Evolutionary conservation across 2,888 invertebrate species (phyloP).

Genomic region (Sphecodes monilicornis): DNA sequence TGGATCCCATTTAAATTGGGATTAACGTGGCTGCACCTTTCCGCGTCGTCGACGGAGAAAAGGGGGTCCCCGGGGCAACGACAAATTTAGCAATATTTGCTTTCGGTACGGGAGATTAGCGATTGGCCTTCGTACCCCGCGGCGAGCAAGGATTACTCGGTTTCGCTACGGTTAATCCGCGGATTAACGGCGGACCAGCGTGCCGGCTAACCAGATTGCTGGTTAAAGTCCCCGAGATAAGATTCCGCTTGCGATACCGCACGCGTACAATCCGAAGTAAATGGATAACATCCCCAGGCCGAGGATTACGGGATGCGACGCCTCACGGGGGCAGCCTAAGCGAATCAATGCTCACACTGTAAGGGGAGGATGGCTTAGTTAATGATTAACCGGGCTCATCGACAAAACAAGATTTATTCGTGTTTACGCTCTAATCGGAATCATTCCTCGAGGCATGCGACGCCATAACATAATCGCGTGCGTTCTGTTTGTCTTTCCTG

Average conservation of each 20-base stretch:
- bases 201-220: slow-evolving; percentile 78
- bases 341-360: neutral
- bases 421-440: no score
- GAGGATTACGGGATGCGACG: slow-evolving; percentile 45
- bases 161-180: slow-evolving; percentile 69
- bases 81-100: slow-evolving; percentile 67
- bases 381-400: no score
- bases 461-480: no score
- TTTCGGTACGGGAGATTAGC: slow-evolving; percentile 52
- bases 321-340: slow-evolving; percentile 7
- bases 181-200: slow-evolving; percentile 68
- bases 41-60: slow-evolving; percentile 9
- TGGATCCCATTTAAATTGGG: slow-evolving; percentile 78
- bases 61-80: neutral
- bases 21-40: slow-evolving; percentile 65
- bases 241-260: slow-evolving; percentile 55
- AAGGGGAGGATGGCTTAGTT: no score
- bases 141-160: slow-evolving; percentile 45
- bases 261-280: slow-evolving; percentile 49
- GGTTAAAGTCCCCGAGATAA: slow-evolving; percentile 75
- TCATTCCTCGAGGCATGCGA: no score
- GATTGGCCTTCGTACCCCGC: slow-evolving; percentile 19
- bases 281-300: slow-evolving; percentile 58
- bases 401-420: no score
- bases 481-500: no score